Evolutionary conservation across 2,888 invertebrate species (phyloP).

Genomic region (Rhingia rostrata): DNA sequence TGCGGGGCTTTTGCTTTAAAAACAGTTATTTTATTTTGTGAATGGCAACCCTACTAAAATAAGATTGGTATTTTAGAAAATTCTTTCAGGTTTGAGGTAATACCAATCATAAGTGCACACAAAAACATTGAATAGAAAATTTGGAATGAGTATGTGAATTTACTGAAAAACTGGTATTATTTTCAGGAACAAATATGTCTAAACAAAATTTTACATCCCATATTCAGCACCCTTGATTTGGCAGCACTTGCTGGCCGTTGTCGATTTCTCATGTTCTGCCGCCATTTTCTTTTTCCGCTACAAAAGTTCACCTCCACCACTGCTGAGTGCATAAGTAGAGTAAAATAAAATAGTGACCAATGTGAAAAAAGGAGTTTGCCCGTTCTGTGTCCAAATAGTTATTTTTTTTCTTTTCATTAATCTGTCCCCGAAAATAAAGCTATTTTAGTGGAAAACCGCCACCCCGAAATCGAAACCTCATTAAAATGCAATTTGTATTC

Average conservation of each 20-base stretch:
- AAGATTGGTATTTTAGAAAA: too few relatives aligned
- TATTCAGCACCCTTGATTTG: background rate
- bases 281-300: slow-evolving; percentile 64
- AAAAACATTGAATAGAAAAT: too few relatives aligned
- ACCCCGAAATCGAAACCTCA: slow-evolving; percentile 7
- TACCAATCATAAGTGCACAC: too few relatives aligned
- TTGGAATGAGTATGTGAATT: too few relatives aligned
- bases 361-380: slow-evolving; percentile 63
- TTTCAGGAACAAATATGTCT: too few relatives aligned
- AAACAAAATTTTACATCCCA: too few relatives aligned
- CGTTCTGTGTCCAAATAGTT: slow-evolving; percentile 63
- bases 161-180: too few relatives aligned
- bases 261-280: slow-evolving; percentile 8
- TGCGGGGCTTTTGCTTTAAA: too few relatives aligned
- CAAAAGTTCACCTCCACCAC: slow-evolving; percentile 50
- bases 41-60: too few relatives aligned
- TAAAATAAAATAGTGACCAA: slow-evolving; percentile 52
- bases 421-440: slow-evolving; percentile 39
- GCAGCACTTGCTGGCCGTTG: slow-evolving; percentile 17
- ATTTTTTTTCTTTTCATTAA: slow-evolving; percentile 29
- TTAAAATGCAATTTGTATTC: slow-evolving; percentile 59
- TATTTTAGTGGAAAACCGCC: slow-evolving; percentile 25
- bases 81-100: too few relatives aligned
- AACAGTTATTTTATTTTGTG: too few relatives aligned
- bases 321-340: slow-evolving; percentile 49